Evolutionary conservation across 2,113 vertebrate species (phyloP).

Genomic region (Opisthocomus hoazin): DNA sequence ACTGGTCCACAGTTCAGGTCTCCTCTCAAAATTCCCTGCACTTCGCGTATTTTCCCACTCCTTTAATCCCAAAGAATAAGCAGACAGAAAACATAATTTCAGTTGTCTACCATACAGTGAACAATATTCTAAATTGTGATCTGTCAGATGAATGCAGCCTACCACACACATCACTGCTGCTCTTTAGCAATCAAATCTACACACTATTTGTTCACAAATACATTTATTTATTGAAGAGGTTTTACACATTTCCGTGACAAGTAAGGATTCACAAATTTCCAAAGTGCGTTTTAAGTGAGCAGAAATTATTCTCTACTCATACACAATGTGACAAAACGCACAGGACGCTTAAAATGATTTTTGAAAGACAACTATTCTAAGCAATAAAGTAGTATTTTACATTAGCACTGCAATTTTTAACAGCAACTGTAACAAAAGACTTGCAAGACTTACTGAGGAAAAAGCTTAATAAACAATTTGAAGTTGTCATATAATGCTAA

Average conservation of each 20-base stretch:
- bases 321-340: background rate
- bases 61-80: background rate
- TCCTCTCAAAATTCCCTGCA: background rate
- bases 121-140: background rate
- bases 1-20: background rate
- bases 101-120: background rate
- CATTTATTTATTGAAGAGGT: background rate
- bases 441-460: background rate
- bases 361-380: background rate
- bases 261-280: background rate
- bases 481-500: background rate
- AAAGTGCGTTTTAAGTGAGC: background rate
- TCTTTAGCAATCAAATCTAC: background rate
- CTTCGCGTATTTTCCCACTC: accelerated
- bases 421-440: background rate
- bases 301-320: background rate
- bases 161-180: background rate
- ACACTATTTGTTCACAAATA: background rate
- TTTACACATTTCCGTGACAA: background rate
- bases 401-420: background rate
- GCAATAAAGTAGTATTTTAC: background rate
- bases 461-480: background rate
- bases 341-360: background rate
- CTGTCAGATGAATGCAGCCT: background rate
- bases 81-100: background rate